Base-by-base conservation (phyloP, 2,797 vertebrate species). In the Crypturellus tataupa region DNA sequence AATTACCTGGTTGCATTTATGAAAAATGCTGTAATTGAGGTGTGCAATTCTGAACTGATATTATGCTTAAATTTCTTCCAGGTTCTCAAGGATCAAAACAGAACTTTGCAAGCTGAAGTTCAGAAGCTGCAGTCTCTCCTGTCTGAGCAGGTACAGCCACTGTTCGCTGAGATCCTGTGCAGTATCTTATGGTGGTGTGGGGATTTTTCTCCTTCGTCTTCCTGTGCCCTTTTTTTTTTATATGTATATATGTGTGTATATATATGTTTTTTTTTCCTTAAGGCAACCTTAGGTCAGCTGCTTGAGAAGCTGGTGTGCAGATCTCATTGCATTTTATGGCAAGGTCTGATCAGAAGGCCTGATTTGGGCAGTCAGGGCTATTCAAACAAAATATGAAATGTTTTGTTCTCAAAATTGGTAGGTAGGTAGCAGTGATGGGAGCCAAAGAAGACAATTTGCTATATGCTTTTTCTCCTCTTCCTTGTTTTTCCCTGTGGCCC, bases 71-170 rank as follows among this genome's bases (percentile, higher is more conserved):
- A 85, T 96, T 72, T 44, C 27, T 97, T 96, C n/a, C 73, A 99
- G 99, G 97, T 98, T 96, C 97, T 99, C 80, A 98, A 98, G 97
- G 98, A 99, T 87, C 98, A 99, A 46, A 99, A 99, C 88, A 33
- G 98, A 94, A 33, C 98, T 39, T 97, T 99, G 92, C 98, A 99
- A 90, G 95, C 97, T 90, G 99, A 99, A 94, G 94, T 99, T 93
- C 98, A 99, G 97, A 98, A 98, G 96, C 98, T 99, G 97, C 98
- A 99, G 96, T 96, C 98, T 96, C 97, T 98, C 97, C 96, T 99
- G 93, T 98, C 99, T 96, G 98, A 99, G 93, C 98, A 99, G 98
- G 99, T 99, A 97, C 75, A 97, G 13, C 64, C 65, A 31, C 23
- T 51, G 56, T 71, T 89, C 8, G 31, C 51, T 67, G 76, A 37